Conservation (phyloP, 2,113 vertebrate genomes). For the Albula glossodonta region DNA sequence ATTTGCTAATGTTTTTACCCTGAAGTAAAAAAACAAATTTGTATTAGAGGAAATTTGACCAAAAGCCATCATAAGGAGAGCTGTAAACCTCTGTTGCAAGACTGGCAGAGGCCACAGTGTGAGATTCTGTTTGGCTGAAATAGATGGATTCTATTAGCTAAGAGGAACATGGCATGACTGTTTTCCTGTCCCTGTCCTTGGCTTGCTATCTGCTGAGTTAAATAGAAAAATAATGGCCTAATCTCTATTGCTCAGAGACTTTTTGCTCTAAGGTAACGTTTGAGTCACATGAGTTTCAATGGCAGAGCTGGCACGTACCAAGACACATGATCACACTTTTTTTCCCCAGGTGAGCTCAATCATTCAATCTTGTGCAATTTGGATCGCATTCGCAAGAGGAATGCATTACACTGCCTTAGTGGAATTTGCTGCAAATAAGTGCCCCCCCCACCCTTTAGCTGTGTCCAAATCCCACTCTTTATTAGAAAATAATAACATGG, state of each 20-base stretch:
- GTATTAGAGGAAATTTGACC: no score
- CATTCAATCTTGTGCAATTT: neutral
- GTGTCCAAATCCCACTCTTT: constrained; percentile 38
- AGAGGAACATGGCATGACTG: neutral
- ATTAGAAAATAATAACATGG: constrained; percentile 52
- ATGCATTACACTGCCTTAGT: constrained; percentile 36
- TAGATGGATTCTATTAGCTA: neutral
- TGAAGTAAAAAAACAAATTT: no score
- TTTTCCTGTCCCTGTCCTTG: neutral
- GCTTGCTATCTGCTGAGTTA: neutral
- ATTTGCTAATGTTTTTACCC: no score
- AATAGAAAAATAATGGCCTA: neutral
- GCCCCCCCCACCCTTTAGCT: constrained; percentile 1
- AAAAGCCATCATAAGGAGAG: no score
- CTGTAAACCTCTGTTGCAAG: no score
- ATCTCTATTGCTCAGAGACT: neutral
- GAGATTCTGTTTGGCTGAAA: neutral
- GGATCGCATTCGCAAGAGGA: neutral
- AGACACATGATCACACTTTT: neutral
- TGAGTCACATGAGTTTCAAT: no score
- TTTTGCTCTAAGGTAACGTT: neutral
- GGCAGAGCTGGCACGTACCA: neutral
- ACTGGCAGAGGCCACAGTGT: neutral
- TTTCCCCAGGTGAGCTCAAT: neutral
- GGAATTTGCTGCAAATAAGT: constrained; percentile 44